Evolutionary conservation across 1,140 invertebrate genomes (phyloP).

Genomic region (Meloidogyne chitwoodi): DNA sequence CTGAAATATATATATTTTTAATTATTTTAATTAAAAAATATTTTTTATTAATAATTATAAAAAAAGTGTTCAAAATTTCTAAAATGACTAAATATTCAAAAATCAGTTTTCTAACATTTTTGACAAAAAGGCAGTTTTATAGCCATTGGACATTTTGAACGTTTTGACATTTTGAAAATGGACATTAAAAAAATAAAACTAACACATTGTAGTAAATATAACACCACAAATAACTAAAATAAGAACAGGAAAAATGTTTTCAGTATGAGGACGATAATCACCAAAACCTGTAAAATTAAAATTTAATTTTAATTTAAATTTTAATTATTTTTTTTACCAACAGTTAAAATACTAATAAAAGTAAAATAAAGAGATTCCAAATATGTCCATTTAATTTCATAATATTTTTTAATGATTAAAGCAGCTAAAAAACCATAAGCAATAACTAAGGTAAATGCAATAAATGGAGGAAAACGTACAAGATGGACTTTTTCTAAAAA

Average conservation of each 20-base stretch:
- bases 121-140: background rate
- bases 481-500: constrained; percentile 51
- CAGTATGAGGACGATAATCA: constrained; percentile 48
- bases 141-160: no score
- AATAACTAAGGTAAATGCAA: constrained; percentile 55
- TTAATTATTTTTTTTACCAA: constrained; percentile 36
- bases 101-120: background rate
- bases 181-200: background rate
- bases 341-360: constrained; percentile 57
- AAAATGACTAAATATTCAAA: background rate
- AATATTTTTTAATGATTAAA: constrained; percentile 38
- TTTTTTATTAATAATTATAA: no score
- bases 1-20: background rate
- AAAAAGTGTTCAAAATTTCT: background rate
- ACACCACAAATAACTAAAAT: constrained; percentile 49
- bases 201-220: constrained; percentile 58
- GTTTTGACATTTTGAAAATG: background rate
- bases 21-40: no score
- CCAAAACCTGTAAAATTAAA: constrained; percentile 47
- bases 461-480: constrained; percentile 55
- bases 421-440: constrained; percentile 56
- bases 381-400: constrained; percentile 54
- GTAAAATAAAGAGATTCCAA: constrained; percentile 56
- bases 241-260: constrained; percentile 47
- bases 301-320: background rate